These are phyloP conservation scores for Heterodera schachtii DNA, from an alignment of 1,140 invertebrate genomes.

Conservation along the genomic window DNA sequence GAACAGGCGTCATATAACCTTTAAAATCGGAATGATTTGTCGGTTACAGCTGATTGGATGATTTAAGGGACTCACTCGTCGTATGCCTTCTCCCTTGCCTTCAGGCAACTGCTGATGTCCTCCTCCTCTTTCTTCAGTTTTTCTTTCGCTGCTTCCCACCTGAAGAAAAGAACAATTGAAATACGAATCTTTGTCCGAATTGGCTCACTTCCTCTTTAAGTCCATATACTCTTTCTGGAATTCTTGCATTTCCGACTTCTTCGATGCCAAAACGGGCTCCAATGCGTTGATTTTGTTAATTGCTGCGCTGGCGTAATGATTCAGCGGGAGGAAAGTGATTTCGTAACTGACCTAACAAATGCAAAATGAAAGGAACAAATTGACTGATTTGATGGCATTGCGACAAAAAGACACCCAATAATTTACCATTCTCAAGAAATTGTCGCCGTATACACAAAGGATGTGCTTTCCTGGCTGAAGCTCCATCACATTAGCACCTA, in stretches of 20 bases:
- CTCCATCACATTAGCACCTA: slow-evolving; percentile 57
- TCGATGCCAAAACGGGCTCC: slow-evolving; percentile 47
- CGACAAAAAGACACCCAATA: neutral
- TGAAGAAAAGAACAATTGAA: slow-evolving; percentile 21
- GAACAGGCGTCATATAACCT: slow-evolving; percentile 35
- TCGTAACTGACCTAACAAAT: slow-evolving; percentile 52
- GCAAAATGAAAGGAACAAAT: neutral
- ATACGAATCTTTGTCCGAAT: too few species aligned
- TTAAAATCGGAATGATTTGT: neutral
- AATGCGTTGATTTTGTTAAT: slow-evolving; percentile 47
- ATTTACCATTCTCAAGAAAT: slow-evolving; percentile 45
- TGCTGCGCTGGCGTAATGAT: slow-evolving; percentile 26
- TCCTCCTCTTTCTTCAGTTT: slow-evolving; percentile 36
- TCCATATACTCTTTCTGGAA: slow-evolving; percentile 64
- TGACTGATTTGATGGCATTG: neutral
- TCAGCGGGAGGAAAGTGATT: slow-evolving; percentile 37
- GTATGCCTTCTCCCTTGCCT: slow-evolving; percentile 35
- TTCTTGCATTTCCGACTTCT: slow-evolving; percentile 59
- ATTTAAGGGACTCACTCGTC: slow-evolving; percentile 18
- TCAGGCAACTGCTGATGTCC: slow-evolving; percentile 31
- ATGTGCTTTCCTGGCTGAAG: slow-evolving; percentile 43
- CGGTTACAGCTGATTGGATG: too few species aligned
- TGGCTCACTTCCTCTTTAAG: slow-evolving; percentile 56
- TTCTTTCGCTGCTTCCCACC: slow-evolving; percentile 42
- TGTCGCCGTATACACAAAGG: slow-evolving; percentile 64